phyloP scores from a whole-genome alignment of 1,140 invertebrate species.

The Prorops nasuta region DNA sequence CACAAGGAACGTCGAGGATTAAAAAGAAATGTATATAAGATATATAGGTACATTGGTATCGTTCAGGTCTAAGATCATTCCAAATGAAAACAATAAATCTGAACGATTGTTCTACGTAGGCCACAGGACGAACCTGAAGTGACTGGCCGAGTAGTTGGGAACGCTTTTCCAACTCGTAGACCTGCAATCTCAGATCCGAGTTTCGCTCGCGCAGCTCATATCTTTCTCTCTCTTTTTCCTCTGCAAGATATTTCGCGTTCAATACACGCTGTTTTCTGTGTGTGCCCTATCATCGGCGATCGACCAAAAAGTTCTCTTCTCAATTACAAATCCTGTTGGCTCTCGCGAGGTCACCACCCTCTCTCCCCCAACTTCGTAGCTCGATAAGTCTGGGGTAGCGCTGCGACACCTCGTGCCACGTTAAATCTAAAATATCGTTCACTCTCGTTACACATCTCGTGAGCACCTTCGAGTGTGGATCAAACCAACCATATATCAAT shows the following conservation, averaged over 20 bases:
- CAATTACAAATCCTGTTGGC: constrained; percentile 32
- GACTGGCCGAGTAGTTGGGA: constrained; percentile 56
- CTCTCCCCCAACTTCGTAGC: constrained; percentile 30
- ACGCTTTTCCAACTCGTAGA: constrained; percentile 58
- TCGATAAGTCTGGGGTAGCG: constrained; percentile 40
- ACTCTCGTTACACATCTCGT: constrained; percentile 34
- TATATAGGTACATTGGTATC: too few relatives aligned
- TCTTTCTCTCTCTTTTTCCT: constrained; percentile 57
- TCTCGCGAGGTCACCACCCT: constrained; percentile 24
- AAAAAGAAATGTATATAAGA: too few relatives aligned
- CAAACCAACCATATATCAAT: too few relatives aligned
- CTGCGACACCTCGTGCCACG: constrained; percentile 38
- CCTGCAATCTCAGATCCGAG: constrained; percentile 56
- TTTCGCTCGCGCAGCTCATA: constrained; percentile 57
- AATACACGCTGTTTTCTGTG: constrained; percentile 42
- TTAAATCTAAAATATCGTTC: constrained; percentile 40
- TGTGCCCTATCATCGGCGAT: constrained; percentile 35
- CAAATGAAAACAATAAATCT: too few relatives aligned
- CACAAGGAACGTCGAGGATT: too few relatives aligned
- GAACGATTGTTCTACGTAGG: constrained; percentile 46
- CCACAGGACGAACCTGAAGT: constrained; percentile 56
- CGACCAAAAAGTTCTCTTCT: constrained; percentile 41
- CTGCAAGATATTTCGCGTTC: constrained; percentile 57
- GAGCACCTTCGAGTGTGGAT: too few relatives aligned
- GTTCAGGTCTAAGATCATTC: too few relatives aligned